Conservation (phyloP, 2,113 vertebrate species). For the Rafetus swinhoei region DNA sequence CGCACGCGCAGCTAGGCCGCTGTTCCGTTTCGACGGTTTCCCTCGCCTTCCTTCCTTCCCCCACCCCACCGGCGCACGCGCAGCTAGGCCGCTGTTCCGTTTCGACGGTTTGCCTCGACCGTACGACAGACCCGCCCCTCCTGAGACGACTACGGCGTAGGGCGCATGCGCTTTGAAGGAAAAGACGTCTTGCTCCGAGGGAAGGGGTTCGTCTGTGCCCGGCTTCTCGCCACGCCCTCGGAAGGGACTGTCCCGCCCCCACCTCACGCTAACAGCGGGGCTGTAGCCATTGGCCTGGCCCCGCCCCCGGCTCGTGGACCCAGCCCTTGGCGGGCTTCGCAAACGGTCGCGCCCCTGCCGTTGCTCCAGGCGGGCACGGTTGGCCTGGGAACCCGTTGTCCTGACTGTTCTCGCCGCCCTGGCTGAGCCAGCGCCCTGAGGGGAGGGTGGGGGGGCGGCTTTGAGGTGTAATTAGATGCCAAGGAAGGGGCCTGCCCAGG, state of each 20-base stretch:
- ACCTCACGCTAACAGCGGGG: background rate
- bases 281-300: background rate
- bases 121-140: rapidly evolving
- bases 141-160: rapidly evolving
- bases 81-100: too few species aligned
- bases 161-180: background rate
- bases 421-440: background rate
- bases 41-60: too few species aligned
- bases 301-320: background rate
- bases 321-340: background rate
- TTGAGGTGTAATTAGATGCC: too few species aligned
- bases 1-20: too few species aligned
- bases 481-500: too few species aligned
- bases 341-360: rapidly evolving
- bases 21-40: too few species aligned
- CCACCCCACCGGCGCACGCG: too few species aligned
- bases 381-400: too few species aligned
- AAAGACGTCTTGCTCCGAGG: rapidly evolving
- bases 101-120: background rate
- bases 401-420: too few species aligned
- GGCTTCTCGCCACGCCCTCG: background rate
- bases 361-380: background rate
- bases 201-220: too few species aligned
- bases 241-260: background rate
- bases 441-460: too few species aligned